Conservation (phyloP, 30 jellyfish, hydroid and myxozoan genomes). For the Turritopsis rubra region DNA sequence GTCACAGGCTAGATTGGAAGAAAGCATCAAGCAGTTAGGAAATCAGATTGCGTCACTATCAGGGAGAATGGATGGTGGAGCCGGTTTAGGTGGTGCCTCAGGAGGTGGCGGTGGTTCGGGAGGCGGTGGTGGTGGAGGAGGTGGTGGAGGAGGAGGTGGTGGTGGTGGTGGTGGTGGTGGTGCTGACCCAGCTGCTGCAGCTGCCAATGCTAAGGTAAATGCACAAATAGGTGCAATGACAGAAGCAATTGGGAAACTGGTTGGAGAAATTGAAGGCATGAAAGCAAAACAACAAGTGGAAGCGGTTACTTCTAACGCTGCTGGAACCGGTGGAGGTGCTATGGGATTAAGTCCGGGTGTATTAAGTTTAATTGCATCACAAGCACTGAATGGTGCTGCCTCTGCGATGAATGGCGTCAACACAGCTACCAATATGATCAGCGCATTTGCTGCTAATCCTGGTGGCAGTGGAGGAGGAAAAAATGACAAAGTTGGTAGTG, state of each 20-base stretch:
- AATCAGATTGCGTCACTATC: constrained; percentile 41
- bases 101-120: constrained; percentile 77
- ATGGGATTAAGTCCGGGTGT: constrained; percentile 23
- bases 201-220: constrained; percentile 24
- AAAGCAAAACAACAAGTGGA: constrained; percentile 56
- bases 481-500: constrained; percentile 43
- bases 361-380: constrained; percentile 4
- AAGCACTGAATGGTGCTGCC: constrained; percentile 15
- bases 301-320: constrained; percentile 27
- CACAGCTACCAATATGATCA: constrained; percentile 8
- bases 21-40: constrained; percentile 50
- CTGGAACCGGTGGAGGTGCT: constrained; percentile 47
- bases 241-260: constrained; percentile 66
- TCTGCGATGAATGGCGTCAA: constrained; percentile 11
- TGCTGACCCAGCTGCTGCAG: constrained; percentile 47
- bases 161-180: constrained; percentile 66
- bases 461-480: constrained; percentile 31
- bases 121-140: constrained; percentile 71
- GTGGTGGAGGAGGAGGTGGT: constrained; percentile 58
- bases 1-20: constrained; percentile 60
- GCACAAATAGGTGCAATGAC: constrained; percentile 62
- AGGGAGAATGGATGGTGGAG: constrained; percentile 62
- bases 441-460: constrained; percentile 19
- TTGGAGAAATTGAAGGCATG: constrained; percentile 86
- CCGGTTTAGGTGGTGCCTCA: constrained; percentile 61